phyloP scores from a whole-genome alignment of 2,888 invertebrate species.

The Pheosia gnoma region DNA sequence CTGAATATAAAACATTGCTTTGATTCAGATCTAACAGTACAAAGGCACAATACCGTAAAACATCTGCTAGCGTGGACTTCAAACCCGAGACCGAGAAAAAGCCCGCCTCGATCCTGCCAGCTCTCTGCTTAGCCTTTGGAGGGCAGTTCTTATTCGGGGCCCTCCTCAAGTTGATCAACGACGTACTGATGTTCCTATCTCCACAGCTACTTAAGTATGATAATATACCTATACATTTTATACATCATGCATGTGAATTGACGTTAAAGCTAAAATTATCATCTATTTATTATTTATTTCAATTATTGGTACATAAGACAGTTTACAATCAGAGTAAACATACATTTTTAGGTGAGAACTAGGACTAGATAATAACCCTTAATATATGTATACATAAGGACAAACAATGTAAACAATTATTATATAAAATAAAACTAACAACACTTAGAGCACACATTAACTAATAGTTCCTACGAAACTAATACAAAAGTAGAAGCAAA shows the following conservation, averaged over 20 bases:
- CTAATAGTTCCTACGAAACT: no score
- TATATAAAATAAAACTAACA: no score
- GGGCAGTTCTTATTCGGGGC: constrained; percentile 94
- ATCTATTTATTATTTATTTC: no score
- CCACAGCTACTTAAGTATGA: constrained; percentile 94
- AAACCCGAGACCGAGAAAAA: constrained; percentile 87
- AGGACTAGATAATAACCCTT: no score
- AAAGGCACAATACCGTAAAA: constrained; percentile 87
- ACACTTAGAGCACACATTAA: no score
- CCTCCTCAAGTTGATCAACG: constrained; percentile 91
- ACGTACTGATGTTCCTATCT: constrained; percentile 93
- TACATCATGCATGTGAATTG: background rate
- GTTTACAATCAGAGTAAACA: no score
- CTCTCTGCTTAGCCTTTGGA: constrained; percentile 94
- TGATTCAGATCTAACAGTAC: constrained; percentile 62
- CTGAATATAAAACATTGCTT: background rate
- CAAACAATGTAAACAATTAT: no score
- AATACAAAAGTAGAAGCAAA: no score
- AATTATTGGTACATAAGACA: no score
- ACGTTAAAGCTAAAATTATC: no score
- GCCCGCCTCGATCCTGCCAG: constrained; percentile 92
- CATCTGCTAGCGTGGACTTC: constrained; percentile 89
- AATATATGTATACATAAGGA: no score
- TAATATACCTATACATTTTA: background rate
- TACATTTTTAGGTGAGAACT: no score